Evolutionary conservation across 2,797 vertebrate genomes (phyloP).

Genomic region (Helarctos malayanus): DNA sequence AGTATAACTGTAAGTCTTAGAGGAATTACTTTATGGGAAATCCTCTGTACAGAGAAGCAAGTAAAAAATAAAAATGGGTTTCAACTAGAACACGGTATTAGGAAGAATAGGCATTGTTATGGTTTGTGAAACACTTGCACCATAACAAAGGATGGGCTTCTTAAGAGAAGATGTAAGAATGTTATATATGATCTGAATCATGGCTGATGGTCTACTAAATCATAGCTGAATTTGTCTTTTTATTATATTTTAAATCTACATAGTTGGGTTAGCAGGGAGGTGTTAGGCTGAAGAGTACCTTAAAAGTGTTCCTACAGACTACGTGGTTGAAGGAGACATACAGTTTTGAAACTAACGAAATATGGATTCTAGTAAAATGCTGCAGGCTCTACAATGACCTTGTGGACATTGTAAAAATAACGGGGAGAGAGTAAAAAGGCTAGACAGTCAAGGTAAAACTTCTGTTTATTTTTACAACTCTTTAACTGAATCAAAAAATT

Average conservation of each 20-base stretch:
- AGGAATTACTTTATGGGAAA: conserved; percentile 7
- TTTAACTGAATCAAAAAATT: conserved; percentile 58
- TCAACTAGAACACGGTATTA: neutral
- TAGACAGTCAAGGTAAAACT: conserved; percentile 49
- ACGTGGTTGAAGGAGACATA: neutral
- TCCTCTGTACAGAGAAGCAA: neutral
- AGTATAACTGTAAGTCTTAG: neutral
- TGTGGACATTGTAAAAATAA: conserved; percentile 26
- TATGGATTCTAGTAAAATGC: neutral
- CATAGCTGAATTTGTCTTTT: neutral
- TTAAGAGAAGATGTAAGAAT: conserved; percentile 50
- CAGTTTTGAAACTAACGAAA: conserved; percentile 22
- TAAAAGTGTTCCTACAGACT: neutral
- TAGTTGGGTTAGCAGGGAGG: neutral
- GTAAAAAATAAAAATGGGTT: conserved; percentile 42
- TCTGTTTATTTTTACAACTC: conserved; percentile 67
- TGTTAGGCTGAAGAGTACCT: neutral
- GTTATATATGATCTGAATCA: neutral
- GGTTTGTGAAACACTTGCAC: neutral
- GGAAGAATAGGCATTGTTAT: neutral
- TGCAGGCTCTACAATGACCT: neutral
- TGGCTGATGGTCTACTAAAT: conserved; percentile 19
- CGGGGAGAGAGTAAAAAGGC: neutral
- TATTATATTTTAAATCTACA: conserved; percentile 55
- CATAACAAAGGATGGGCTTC: conserved; percentile 21